Evolutionary conservation across 2,888 invertebrate genomes (phyloP), one percentile per base, ranked within the genome.

Genomic region (Neuroscelio doddi): DNA sequence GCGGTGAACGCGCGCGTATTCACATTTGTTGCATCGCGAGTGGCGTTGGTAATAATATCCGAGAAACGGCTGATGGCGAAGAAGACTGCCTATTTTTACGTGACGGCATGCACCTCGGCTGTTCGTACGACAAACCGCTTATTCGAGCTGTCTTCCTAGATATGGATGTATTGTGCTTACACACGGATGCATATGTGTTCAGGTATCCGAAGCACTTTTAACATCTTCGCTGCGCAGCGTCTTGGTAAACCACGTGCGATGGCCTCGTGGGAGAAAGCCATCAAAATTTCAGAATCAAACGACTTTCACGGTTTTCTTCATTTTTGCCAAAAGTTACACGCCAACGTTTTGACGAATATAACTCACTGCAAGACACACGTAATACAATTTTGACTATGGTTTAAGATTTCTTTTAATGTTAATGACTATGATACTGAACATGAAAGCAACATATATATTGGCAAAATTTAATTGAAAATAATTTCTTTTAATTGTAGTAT

Each of bases 91-190:
- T 69, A 68, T 68, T 69, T 72, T 64, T 75, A 77, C 75, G 78
- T 78, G 79, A 79, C 59, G 79, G 79, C 71, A 79, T 79, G 76
- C 71, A 46, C 42, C n/a, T n/a, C n/a, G n/a, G n/a, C n/a, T n/a
- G n/a, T n/a, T 51, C 42, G 53, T 12, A 10, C 3, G 14, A n/a
- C n/a, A n/a, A n/a, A n/a, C n/a, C n/a, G 34, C 26, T 47, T 47
- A 26, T 34, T 36, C 36, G 27, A 29, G 10, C 44, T 44, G 27
- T 44, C 34, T 39, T 38, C 24, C 41, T n/a, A n/a, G n/a, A n/a
- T n/a, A 30, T 36, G 12, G 2, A 14, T 36, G 36, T 36, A n/a
- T n/a, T n/a, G n/a, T n/a, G n/a, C n/a, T n/a, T n/a, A n/a, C n/a
- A n/a, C n/a, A n/a, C 21, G 21, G 17, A 17, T 38, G 8, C 16